Conservation (phyloP, 2,113 vertebrate genomes). For the Orthonyx spaldingii region DNA sequence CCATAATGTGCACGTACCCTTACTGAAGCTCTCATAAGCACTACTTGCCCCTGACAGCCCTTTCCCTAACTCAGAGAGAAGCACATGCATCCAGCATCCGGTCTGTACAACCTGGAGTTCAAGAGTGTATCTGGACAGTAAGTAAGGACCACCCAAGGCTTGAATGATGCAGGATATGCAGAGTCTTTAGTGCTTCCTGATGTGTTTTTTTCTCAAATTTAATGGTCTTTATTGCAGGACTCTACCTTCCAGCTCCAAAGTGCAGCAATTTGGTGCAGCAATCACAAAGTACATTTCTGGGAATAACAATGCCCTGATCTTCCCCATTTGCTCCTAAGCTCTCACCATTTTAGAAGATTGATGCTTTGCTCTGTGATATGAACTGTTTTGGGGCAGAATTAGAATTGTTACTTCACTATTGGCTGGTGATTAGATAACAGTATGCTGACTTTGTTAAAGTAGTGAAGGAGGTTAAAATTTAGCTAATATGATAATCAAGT, state of each 20-base stretch:
- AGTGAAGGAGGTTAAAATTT: constrained; percentile 4
- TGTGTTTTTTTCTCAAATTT: not conserved
- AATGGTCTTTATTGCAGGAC: not conserved
- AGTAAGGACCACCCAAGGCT: not conserved
- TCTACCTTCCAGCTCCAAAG: not conserved
- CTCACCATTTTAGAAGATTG: not conserved
- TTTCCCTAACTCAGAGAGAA: not conserved
- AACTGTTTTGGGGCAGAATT: not conserved
- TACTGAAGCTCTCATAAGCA: not conserved
- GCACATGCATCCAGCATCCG: too few species aligned
- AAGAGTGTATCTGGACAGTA: not conserved
- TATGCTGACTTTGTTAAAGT: not conserved
- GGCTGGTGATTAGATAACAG: not conserved
- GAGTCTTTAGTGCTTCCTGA: not conserved
- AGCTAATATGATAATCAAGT: not conserved
- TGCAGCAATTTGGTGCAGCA: not conserved
- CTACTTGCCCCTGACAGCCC: not conserved
- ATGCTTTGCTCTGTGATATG: not conserved
- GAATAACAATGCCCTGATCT: not conserved
- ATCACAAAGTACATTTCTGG: not conserved
- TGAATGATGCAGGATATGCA: not conserved
- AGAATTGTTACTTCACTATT: not conserved
- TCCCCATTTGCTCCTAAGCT: not conserved
- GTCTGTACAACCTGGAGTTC: not conserved
- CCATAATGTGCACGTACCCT: not conserved